Evolutionary conservation across 2,888 invertebrate genomes (phyloP).

Genomic region (Syritta pipiens): DNA sequence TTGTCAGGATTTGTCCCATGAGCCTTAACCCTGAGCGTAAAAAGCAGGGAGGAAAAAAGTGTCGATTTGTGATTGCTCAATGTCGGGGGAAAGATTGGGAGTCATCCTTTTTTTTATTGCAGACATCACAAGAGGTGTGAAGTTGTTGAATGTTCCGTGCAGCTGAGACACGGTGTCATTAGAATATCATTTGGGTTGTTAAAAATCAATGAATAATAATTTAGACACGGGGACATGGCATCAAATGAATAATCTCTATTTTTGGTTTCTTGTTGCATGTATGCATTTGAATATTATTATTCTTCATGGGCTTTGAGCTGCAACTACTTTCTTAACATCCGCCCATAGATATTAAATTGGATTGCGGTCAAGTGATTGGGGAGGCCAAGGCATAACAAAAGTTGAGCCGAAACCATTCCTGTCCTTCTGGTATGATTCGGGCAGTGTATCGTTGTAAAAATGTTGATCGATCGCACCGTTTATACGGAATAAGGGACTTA

Average conservation of each 20-base stretch:
- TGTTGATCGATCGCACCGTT: background rate
- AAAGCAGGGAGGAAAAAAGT: background rate
- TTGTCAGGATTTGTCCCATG: background rate
- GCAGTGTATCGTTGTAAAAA: background rate
- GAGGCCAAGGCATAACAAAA: constrained; percentile 36
- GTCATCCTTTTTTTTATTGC: no score
- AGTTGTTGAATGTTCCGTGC: no score
- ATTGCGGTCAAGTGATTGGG: constrained; percentile 46
- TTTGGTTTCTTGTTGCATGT: no score
- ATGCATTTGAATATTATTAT: no score
- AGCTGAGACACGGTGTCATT: no score
- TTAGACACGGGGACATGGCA: no score
- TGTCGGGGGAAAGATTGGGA: no score
- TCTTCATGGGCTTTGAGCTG: no score
- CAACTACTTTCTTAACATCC: background rate
- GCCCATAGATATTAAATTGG: constrained; percentile 49
- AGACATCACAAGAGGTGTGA: no score
- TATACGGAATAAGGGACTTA: background rate
- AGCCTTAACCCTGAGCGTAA: constrained; percentile 12
- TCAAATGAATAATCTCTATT: no score
- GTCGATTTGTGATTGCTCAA: background rate
- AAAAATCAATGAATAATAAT: no score
- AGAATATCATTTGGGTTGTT: no score
- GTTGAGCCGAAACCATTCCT: background rate
- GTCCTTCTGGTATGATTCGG: background rate